phyloP scores from a whole-genome alignment of 2,888 invertebrate genomes.

The Cheilosia pagana region DNA sequence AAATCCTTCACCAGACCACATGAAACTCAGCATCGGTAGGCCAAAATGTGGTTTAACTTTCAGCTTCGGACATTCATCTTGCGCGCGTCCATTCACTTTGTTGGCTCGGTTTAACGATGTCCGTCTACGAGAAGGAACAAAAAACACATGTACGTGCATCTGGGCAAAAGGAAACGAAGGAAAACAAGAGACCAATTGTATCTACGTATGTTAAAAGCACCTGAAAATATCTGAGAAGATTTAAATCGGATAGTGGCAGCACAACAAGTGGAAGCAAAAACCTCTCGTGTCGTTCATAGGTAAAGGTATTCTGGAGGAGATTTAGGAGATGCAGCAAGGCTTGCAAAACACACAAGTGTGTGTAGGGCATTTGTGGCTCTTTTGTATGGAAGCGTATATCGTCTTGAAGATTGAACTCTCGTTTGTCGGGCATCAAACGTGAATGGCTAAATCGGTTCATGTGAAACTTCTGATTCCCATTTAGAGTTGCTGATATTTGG shows the following conservation, averaged over 20 bases:
- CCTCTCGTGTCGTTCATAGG: constrained; percentile 29
- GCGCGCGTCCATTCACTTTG: constrained; percentile 56
- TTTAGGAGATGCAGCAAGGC: constrained; percentile 24
- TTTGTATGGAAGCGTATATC: neutral
- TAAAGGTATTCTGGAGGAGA: constrained; percentile 11
- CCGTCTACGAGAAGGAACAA: constrained; percentile 28
- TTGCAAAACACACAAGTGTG: constrained; percentile 2
- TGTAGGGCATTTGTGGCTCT: neutral
- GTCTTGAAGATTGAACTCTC: neutral
- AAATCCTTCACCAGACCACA: constrained; percentile 70
- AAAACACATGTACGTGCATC: constrained; percentile 9
- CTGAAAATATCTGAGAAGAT: constrained; percentile 69
- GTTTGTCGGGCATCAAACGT: neutral
- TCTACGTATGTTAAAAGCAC: constrained; percentile 64
- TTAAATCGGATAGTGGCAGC: constrained; percentile 63
- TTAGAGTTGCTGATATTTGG: neutral
- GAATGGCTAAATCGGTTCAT: neutral
- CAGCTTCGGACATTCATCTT: constrained; percentile 60
- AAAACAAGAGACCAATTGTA: constrained; percentile 27
- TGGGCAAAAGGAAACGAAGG: constrained; percentile 18
- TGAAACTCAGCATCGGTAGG: constrained; percentile 60
- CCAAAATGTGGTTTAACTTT: constrained; percentile 59
- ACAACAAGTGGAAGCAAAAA: constrained; percentile 69
- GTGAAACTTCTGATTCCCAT: neutral
- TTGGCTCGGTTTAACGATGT: constrained; percentile 39